Evolutionary conservation across 2,113 vertebrate species (phyloP).

Genomic region (Epinephelus fuscoguttatus): DNA sequence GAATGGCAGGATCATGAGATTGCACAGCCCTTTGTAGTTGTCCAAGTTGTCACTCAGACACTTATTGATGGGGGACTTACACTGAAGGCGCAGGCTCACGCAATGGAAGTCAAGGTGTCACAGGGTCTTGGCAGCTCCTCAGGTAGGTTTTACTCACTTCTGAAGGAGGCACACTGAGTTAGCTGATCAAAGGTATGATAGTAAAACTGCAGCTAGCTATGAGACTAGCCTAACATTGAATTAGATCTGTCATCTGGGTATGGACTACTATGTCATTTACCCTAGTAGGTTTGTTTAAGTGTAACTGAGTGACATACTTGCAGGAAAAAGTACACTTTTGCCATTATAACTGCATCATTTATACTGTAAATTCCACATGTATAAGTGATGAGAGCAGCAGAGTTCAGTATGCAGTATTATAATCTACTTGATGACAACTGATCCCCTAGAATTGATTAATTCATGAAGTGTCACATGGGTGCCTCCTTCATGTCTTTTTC

Average conservation of each 20-base stretch:
- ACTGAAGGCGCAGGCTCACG: slow-evolving; percentile 30
- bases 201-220: slow-evolving; percentile 1
- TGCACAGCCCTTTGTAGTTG: slow-evolving; percentile 20
- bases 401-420: slow-evolving; percentile 4
- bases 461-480: slow-evolving; percentile 16
- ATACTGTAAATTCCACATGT: neutral
- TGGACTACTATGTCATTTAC: neutral
- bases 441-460: slow-evolving; percentile 44
- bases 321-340: neutral
- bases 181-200: neutral
- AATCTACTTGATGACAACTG: slow-evolving; percentile 23
- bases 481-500: slow-evolving; percentile 12
- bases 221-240: neutral
- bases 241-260: neutral
- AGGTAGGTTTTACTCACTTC: slow-evolving; percentile 68
- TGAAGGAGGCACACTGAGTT: slow-evolving; percentile 8
- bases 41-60: slow-evolving; percentile 34
- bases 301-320: neutral
- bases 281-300: neutral
- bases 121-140: slow-evolving; percentile 61
- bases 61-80: slow-evolving; percentile 32
- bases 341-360: neutral
- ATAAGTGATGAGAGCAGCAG: neutral
- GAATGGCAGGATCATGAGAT: slow-evolving; percentile 45
- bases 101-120: slow-evolving; percentile 62